Base-by-base conservation (phyloP, 2,113 vertebrate genomes). In the Promerops cafer region DNA sequence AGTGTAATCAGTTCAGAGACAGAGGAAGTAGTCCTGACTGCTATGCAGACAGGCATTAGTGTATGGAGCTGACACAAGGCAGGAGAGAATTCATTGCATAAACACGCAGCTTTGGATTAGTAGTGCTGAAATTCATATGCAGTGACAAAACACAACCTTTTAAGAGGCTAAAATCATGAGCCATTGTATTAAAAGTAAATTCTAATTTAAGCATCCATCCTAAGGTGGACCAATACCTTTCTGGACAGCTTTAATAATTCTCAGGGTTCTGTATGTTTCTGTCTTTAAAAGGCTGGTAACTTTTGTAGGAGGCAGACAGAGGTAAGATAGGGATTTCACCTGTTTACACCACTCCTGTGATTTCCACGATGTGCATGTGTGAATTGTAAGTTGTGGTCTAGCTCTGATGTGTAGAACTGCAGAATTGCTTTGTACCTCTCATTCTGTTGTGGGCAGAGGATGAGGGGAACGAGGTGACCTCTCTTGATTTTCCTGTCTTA, bases 31-130 rank as follows among this genome's bases (percentile, higher is more conserved):
- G 40, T 75, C 6, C 3, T 83, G 81, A 47, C 44, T 85, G 68
- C 66, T 74, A 7, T 7, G 56, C 59, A 88, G 90, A 66, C 75
- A 90, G 71, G 61, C 88, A 27, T 81, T 91, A 52, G 35, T 66
- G 52, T 70, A 28, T 0, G 3, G 77, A 88, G 71, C 84, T 96
- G 90, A 93, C 71, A 88, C 63, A 93, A 94, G 71, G 35, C 79
- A 94, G 92, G 79, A 93, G 85, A 88, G 76, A 88, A 94, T 96
- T 86, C 85, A 49, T 35, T 92, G 42, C 68, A 60, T 95, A 83
- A 95, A 96, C 59, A 93, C 47, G 66, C 28, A 86, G 42, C 33
- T 88, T 95, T 80, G 15, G 90, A 24, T 85, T 94, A 31, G 60
- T 59, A 66, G 39, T 54, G 39, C 79, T 78, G 82, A 88, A 95